Percentiles rank a stretch among this genome's conserved stretches.
These are phyloP conservation scores for Griposia aprilina DNA, from an alignment of 2,888 invertebrate species.

Conservation along the genomic window DNA sequence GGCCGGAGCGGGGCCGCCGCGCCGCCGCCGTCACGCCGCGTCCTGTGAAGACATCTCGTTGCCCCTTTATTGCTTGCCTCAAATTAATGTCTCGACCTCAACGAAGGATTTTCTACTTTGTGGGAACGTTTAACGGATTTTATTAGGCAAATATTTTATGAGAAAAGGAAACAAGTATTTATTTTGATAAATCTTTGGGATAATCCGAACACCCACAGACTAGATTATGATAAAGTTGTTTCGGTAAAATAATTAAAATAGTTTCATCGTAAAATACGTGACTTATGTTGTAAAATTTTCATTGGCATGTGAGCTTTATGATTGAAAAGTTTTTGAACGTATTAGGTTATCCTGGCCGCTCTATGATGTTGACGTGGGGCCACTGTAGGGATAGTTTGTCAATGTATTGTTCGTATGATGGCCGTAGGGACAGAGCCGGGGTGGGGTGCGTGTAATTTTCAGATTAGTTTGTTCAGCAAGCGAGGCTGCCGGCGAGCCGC, in stretches of 20 bases:
- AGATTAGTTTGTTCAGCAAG: slow-evolving; percentile 89
- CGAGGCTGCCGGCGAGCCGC: slow-evolving; percentile 77
- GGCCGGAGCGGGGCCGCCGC: slow-evolving; percentile 56
- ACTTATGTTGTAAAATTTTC: slow-evolving; percentile 30
- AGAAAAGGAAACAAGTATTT: slow-evolving; percentile 75
- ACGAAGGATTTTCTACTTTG: slow-evolving; percentile 86
- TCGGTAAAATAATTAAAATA: slow-evolving; percentile 43
- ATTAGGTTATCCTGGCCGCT: slow-evolving; percentile 10
- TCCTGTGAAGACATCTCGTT: slow-evolving; percentile 84
- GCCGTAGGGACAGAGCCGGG: slow-evolving; percentile 61
- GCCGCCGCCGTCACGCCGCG: slow-evolving; percentile 65
- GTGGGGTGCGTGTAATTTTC: slow-evolving; percentile 85
- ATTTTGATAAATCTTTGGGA: slow-evolving; percentile 63
- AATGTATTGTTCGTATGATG: slow-evolving; percentile 77
- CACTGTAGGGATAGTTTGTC: slow-evolving; percentile 63
- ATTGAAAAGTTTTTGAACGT: slow-evolving; percentile 23
- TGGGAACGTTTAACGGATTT: slow-evolving; percentile 85
- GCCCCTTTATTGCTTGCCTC: slow-evolving; percentile 89
- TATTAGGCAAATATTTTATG: slow-evolving; percentile 85
- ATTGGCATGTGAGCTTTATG: slow-evolving; percentile 8
- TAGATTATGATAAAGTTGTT: slow-evolving; percentile 49
- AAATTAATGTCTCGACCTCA: slow-evolving; percentile 89
- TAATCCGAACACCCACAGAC: slow-evolving; percentile 52
- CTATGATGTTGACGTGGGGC: slow-evolving; percentile 35
- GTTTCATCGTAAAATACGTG: slow-evolving; percentile 33